Conservation (phyloP, 2,888 invertebrate genomes). For the Drosophila antonietae region DNA sequence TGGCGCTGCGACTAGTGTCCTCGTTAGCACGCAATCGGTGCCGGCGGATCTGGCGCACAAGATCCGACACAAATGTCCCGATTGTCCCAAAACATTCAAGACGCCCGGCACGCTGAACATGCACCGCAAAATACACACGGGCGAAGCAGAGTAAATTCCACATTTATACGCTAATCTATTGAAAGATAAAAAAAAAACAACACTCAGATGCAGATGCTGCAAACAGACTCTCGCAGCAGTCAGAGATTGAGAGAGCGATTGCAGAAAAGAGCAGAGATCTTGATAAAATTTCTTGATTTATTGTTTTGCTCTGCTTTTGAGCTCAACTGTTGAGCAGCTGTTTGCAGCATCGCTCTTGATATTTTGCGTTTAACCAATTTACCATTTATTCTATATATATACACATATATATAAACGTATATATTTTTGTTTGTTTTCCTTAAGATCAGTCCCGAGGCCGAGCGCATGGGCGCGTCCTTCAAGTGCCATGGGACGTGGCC, state of each 20-base stretch:
- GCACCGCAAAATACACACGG: constrained; percentile 84
- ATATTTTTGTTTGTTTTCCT: constrained; percentile 72
- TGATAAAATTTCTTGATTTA: neutral
- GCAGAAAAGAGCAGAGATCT: neutral
- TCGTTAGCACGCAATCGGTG: constrained; percentile 66
- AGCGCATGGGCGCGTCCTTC: constrained; percentile 69
- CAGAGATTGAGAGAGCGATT: neutral
- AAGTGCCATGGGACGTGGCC: constrained; percentile 65
- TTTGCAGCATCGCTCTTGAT: constrained; percentile 13
- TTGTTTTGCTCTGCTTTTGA: neutral
- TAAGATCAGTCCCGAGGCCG: constrained; percentile 63
- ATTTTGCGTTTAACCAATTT: constrained; percentile 25
- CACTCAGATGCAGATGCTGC: constrained; percentile 18
- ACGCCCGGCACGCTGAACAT: constrained; percentile 83
- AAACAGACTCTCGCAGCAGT: neutral
- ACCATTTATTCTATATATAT: constrained; percentile 32
- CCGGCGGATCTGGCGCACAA: constrained; percentile 75
- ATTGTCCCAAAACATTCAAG: constrained; percentile 84
- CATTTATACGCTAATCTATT: constrained; percentile 53
- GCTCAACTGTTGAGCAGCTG: neutral
- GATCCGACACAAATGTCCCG: constrained; percentile 83
- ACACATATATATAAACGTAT: constrained; percentile 37
- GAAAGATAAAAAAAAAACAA: neutral
- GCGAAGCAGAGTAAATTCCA: constrained; percentile 84
- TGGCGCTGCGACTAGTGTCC: constrained; percentile 57